Evolutionary conservation across 2,113 vertebrate genomes (phyloP).

Genomic region (Nematolebias whitei): DNA sequence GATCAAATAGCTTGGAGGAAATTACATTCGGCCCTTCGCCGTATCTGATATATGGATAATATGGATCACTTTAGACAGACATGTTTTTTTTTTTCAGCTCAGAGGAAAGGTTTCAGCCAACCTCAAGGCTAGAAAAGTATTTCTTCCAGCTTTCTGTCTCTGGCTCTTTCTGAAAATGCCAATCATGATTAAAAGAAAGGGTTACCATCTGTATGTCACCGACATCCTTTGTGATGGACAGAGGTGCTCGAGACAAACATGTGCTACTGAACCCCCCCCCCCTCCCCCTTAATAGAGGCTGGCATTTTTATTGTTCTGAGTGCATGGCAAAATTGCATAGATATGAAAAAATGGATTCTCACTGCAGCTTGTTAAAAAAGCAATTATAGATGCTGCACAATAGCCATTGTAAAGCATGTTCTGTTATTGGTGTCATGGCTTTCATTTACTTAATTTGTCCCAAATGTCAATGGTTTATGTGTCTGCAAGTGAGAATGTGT

Average conservation of each 20-base stretch:
- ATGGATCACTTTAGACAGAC: constrained; percentile 51
- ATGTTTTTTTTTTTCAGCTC: constrained; percentile 15
- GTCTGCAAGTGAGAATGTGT: constrained; percentile 27
- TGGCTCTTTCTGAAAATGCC: constrained; percentile 59
- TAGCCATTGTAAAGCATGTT: constrained; percentile 76
- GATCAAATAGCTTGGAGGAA: constrained; percentile 67
- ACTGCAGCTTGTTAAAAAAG: constrained; percentile 79
- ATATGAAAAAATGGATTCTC: constrained; percentile 78
- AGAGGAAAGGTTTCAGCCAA: constrained; percentile 36
- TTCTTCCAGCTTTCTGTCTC: constrained; percentile 47
- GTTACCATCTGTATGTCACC: constrained; percentile 70
- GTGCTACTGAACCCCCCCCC: constrained; percentile 55
- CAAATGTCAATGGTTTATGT: constrained; percentile 69
- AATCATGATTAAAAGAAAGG: constrained; percentile 73
- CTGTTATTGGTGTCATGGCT: constrained; percentile 80
- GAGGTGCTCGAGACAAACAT: constrained; percentile 65
- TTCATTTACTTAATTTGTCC: constrained; percentile 81
- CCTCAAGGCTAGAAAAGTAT: constrained; percentile 31
- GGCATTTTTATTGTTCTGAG: constrained; percentile 78
- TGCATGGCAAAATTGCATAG: constrained; percentile 75
- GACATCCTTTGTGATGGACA: constrained; percentile 69
- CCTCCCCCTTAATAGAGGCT: constrained; percentile 71
- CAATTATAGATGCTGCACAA: constrained; percentile 80
- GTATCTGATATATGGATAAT: constrained; percentile 63
- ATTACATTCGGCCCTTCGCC: constrained; percentile 63